Percentiles rank a stretch among this genome's conserved stretches.
phyloP scores from a whole-genome alignment of 2,113 vertebrate species.

The Dasyprocta punctata region DNA sequence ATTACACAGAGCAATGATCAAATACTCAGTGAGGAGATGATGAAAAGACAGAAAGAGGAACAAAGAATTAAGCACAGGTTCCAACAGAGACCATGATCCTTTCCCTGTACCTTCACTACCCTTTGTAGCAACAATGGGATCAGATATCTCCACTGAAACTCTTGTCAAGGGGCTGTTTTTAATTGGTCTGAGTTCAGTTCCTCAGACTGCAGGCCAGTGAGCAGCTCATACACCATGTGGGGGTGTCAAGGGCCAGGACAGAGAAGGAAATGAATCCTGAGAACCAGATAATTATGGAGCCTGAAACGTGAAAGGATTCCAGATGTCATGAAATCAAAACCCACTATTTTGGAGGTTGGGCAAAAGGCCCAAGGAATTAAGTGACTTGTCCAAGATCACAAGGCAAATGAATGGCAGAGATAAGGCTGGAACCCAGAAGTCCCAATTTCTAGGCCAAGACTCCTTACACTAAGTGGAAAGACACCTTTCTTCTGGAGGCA shows the following conservation, averaged over 20 bases:
- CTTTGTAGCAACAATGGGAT: conserved; percentile 2
- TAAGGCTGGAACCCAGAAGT: neutral
- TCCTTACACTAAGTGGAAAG: neutral
- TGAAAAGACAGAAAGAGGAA: neutral
- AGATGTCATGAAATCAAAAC: neutral
- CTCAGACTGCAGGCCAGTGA: neutral
- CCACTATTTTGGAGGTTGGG: neutral
- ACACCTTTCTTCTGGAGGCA: neutral
- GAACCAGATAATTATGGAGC: neutral
- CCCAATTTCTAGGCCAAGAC: neutral
- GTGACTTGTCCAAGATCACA: neutral
- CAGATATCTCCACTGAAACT: neutral
- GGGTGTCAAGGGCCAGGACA: neutral
- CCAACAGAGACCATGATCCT: conserved; percentile 24
- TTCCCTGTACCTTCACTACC: neutral
- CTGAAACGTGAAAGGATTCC: neutral
- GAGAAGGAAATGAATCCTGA: neutral
- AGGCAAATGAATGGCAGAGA: neutral
- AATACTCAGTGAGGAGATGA: neutral
- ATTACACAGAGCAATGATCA: neutral
- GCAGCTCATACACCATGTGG: neutral
- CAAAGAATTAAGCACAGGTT: neutral
- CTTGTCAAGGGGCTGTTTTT: neutral
- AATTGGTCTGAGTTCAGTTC: neutral
- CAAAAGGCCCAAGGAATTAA: neutral